A percentile compares a stretch with the other conserved stretches of the same genome.
phyloP scores from a whole-genome alignment of 1,140 invertebrate species.

The Drosophila littoralis region DNA sequence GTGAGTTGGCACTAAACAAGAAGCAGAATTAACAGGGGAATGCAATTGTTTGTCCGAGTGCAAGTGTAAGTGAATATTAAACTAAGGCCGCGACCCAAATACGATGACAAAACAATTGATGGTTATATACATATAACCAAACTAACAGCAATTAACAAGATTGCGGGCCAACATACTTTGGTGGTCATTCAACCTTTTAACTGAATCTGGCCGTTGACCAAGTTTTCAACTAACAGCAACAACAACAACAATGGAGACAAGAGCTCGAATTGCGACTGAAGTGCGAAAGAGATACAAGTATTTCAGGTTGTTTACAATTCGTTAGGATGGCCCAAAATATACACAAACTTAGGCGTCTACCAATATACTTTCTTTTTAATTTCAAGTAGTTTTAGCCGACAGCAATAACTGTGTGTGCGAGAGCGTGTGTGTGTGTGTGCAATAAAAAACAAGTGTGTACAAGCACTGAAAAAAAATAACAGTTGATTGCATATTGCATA shows the following conservation, averaged over 20 bases:
- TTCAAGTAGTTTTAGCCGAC: conserved; percentile 58
- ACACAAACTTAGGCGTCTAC: conserved; percentile 17
- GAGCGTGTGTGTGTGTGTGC: conserved; percentile 3
- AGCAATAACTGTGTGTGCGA: conserved; percentile 1
- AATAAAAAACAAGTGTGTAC: conserved; percentile 21
- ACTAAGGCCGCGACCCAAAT: conserved; percentile 17
- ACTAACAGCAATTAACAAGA: conserved; percentile 6
- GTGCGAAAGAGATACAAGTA: conserved; percentile 19
- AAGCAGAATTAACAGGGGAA: background rate
- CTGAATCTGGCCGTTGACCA: conserved; percentile 50
- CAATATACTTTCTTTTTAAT: conserved; percentile 75
- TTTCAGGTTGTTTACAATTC: conserved; percentile 64
- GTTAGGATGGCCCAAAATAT: conserved; percentile 43
- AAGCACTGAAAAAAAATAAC: conserved; percentile 24
- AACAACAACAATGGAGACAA: conserved; percentile 5
- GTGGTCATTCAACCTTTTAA: conserved; percentile 71
- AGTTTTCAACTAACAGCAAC: conserved; percentile 44
- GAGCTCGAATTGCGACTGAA: conserved; percentile 6
- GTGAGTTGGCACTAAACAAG: background rate
- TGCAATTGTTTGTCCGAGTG: background rate
- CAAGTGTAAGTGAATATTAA: conserved; percentile 8
- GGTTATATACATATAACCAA: background rate
- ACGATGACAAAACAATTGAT: conserved; percentile 13
- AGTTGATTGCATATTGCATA: conserved; percentile 45
- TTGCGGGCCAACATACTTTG: conserved; percentile 26